Evolutionary conservation across 92 coral and sea anemone species (phyloP).

Genomic region (Isaurus tuberculatus): DNA sequence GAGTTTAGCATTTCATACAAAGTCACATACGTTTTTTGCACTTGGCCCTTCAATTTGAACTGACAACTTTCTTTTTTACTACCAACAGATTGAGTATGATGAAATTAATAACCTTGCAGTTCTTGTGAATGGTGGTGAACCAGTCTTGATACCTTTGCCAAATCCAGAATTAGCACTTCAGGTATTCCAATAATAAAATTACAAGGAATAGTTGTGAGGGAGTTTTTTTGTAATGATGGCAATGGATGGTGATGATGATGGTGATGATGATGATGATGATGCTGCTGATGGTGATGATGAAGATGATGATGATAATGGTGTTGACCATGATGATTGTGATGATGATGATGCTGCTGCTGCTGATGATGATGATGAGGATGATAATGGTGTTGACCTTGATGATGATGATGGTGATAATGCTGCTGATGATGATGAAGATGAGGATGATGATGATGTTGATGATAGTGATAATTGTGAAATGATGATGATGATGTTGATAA

Average conservation of each 20-base stretch:
- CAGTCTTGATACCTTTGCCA: constrained; percentile 74
- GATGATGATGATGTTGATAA: not conserved
- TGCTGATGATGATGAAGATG: not conserved
- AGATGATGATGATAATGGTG: not conserved
- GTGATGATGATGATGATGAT: too few relatives aligned
- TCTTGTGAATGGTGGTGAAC: constrained; percentile 72
- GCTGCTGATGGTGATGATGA: too few relatives aligned
- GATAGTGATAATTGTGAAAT: not conserved
- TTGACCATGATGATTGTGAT: not conserved
- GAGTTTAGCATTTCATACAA: too few relatives aligned
- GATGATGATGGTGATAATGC: not conserved
- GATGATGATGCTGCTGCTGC: not conserved
- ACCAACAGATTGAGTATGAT: constrained; percentile 83
- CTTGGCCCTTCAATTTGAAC: not conserved
- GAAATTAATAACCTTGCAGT: constrained; percentile 83
- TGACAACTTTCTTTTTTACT: not conserved
- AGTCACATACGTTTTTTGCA: too few relatives aligned
- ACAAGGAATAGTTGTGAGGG: not conserved
- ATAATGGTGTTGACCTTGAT: not conserved
- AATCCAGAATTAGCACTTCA: constrained; percentile 81
- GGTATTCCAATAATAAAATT: constrained; percentile 48
- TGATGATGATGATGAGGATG: not conserved
- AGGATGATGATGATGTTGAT: not conserved
- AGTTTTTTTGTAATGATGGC: too few relatives aligned
- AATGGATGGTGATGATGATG: too few relatives aligned